Conservation (phyloP, 2,888 invertebrate species). For the Barypeithes pellucidus region DNA sequence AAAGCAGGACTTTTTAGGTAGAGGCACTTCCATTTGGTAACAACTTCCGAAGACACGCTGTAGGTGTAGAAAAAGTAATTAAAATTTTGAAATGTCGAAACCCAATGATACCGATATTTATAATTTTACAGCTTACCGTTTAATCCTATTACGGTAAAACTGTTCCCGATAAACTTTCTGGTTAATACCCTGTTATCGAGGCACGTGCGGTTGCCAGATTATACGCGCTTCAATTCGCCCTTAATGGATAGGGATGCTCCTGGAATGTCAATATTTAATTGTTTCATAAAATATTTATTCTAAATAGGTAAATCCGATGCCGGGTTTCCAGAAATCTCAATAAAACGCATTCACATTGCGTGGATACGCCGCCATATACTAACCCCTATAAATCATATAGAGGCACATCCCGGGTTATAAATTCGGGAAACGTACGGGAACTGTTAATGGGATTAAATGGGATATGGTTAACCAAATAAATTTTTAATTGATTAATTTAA, state of each 20-base stretch:
- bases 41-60: too few relatives aligned
- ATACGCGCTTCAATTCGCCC: slow-evolving; percentile 9
- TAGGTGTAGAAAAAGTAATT: too few relatives aligned
- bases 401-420: background rate
- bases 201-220: slow-evolving; percentile 13
- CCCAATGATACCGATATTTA: background rate
- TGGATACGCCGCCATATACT: background rate
- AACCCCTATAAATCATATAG: slow-evolving; percentile 30
- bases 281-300: slow-evolving; percentile 22
- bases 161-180: background rate
- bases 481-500: background rate
- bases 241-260: background rate
- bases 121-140: background rate
- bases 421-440: background rate
- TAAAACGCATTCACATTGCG: slow-evolving; percentile 21
- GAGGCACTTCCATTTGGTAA: too few relatives aligned
- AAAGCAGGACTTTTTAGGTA: too few relatives aligned
- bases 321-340: slow-evolving; percentile 25
- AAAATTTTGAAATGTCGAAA: background rate
- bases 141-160: slow-evolving; percentile 10
- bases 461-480: background rate
- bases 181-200: slow-evolving; percentile 15
- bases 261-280: slow-evolving; percentile 20
- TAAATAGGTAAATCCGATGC: slow-evolving; percentile 21
- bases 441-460: background rate